Percentiles rank a stretch among this genome's conserved stretches.
Conservation (phyloP, 2,113 vertebrate species). For the Pomatorhinus ruficollis region DNA sequence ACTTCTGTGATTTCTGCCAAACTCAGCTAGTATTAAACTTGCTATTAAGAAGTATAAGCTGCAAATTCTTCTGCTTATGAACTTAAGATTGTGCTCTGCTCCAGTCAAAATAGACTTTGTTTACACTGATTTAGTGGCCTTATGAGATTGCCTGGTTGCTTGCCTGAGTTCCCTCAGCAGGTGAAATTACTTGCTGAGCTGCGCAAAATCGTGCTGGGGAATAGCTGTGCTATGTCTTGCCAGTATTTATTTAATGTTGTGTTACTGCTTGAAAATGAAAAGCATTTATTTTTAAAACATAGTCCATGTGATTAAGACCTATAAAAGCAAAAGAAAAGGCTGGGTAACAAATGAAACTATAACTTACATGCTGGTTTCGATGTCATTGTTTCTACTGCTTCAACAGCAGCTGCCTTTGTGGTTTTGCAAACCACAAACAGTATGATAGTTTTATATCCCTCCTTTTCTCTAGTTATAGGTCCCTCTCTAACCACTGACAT, state of each 20-base stretch:
- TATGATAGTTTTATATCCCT: neutral
- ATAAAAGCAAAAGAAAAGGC: slow-evolving; percentile 25
- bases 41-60: neutral
- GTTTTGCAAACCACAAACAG: neutral
- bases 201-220: slow-evolving; percentile 23
- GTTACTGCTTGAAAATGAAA: slow-evolving; percentile 26
- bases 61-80: slow-evolving; percentile 10
- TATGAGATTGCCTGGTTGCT: slow-evolving; percentile 21
- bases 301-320: slow-evolving; percentile 14
- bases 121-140: slow-evolving; percentile 31
- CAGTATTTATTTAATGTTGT: slow-evolving; percentile 44
- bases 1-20: neutral
- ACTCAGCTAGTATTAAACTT: neutral
- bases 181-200: slow-evolving; percentile 36
- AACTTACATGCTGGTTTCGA: neutral
- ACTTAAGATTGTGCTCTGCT: neutral
- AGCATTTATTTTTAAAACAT: slow-evolving; percentile 40
- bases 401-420: neutral
- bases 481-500: neutral
- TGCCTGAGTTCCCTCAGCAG: slow-evolving; percentile 30
- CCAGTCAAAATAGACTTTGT: slow-evolving; percentile 27
- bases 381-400: neutral
- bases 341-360: slow-evolving; percentile 21
- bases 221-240: neutral
- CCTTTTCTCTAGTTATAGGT: neutral